Evolutionary conservation across 2,888 invertebrate species (phyloP).

Genomic region (Opisthograptis luteolata): DNA sequence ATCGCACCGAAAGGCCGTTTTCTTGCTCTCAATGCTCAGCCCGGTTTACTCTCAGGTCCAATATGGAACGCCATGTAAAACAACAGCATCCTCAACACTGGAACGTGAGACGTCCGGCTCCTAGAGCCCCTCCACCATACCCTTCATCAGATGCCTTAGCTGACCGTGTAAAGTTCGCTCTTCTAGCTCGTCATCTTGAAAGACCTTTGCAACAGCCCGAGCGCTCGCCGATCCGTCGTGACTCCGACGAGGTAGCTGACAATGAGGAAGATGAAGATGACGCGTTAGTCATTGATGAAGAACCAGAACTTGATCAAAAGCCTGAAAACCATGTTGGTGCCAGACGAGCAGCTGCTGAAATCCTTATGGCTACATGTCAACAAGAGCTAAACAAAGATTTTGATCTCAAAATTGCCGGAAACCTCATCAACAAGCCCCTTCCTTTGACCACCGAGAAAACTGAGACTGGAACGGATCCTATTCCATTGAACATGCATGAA

Average conservation of each 20-base stretch:
- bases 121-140: slow-evolving; percentile 73
- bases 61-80: slow-evolving; percentile 97
- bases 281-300: slow-evolving; percentile 88
- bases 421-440: slow-evolving; percentile 81
- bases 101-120: slow-evolving; percentile 88
- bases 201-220: slow-evolving; percentile 77
- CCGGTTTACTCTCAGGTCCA: slow-evolving; percentile 94
- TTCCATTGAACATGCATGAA: slow-evolving; percentile 83
- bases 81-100: slow-evolving; percentile 96
- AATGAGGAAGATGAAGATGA: slow-evolving; percentile 88
- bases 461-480: slow-evolving; percentile 73
- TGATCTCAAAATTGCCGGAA: slow-evolving; percentile 82
- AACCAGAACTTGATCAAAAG: slow-evolving; percentile 65
- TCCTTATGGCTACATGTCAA: slow-evolving; percentile 79
- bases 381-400: slow-evolving; percentile 79
- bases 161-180: slow-evolving; percentile 88
- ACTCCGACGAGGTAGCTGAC: slow-evolving; percentile 84
- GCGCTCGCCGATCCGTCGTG: slow-evolving; percentile 68
- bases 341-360: slow-evolving; percentile 84
- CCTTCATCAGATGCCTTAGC: slow-evolving; percentile 62
- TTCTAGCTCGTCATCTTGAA: slow-evolving; percentile 91
- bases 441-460: slow-evolving; percentile 60
- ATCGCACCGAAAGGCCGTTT: slow-evolving; percentile 95
- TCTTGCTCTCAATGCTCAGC: slow-evolving; percentile 96
- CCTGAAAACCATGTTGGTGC: slow-evolving; percentile 73